A percentile compares a stretch with the other conserved stretches of the same genome.
phyloP scores from a whole-genome alignment of 2,797 vertebrate genomes.

The Arnoldichthys spilopterus region DNA sequence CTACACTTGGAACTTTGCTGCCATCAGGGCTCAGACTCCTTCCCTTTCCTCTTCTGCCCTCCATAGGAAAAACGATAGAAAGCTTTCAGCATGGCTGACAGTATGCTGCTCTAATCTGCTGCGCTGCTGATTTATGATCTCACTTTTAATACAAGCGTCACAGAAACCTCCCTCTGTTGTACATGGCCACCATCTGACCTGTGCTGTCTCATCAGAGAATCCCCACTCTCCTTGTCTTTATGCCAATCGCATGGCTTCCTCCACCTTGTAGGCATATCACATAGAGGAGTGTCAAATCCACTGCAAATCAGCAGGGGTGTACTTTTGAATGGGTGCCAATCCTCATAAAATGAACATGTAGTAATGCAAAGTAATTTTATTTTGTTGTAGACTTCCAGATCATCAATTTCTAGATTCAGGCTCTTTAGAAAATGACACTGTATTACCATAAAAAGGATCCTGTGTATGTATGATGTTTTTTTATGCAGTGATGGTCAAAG shows the following conservation, averaged over 20 bases:
- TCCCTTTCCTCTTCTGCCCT: conserved; percentile 84
- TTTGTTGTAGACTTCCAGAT: background rate
- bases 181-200: conserved; percentile 19
- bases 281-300: conserved; percentile 9
- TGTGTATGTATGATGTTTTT: background rate
- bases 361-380: background rate
- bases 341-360: background rate
- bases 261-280: conserved; percentile 4
- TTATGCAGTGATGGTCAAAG: no score
- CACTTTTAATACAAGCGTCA: conserved; percentile 24
- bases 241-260: conserved; percentile 12
- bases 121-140: conserved; percentile 11
- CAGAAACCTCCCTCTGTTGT: conserved; percentile 17
- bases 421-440: background rate
- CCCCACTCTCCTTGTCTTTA: conserved; percentile 6
- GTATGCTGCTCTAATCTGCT: conserved; percentile 14
- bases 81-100: conserved; percentile 39
- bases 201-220: conserved; percentile 11
- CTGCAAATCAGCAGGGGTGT: conserved; percentile 4
- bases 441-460: background rate
- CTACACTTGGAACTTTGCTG: conserved; percentile 28
- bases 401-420: background rate
- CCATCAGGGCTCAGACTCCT: conserved; percentile 42
- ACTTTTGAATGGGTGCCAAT: background rate
- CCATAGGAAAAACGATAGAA: conserved; percentile 75